Conservation (phyloP, 2,113 vertebrate species). For the Tympanuchus pallidicinctus region DNA sequence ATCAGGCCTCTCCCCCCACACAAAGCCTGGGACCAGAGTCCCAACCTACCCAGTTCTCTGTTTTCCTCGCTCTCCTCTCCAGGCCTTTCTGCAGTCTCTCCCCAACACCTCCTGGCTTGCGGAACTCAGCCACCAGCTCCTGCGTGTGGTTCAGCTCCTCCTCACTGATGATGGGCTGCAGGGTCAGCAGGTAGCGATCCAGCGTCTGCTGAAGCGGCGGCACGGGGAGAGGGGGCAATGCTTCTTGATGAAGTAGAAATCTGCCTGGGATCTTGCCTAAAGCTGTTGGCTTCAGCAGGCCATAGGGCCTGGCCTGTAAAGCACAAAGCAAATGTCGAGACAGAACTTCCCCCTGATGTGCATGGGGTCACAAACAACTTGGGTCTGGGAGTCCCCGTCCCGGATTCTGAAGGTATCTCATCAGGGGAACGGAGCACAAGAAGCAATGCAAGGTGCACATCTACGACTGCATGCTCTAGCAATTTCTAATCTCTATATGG, state of each 20-base stretch:
- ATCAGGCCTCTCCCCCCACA: neutral
- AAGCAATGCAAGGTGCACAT: accelerated
- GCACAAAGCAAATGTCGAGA: conserved; percentile 34
- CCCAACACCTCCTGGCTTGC: conserved; percentile 85
- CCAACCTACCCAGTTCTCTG: conserved; percentile 91
- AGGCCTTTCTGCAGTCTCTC: conserved; percentile 90
- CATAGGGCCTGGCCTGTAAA: conserved; percentile 81
- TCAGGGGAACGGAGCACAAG: neutral
- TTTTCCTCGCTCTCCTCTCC: conserved; percentile 84
- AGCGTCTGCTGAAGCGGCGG: conserved; percentile 91
- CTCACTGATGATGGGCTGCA: conserved; percentile 89
- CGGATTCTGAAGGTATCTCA: neutral
- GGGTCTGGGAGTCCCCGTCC: neutral
- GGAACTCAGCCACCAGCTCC: conserved; percentile 85
- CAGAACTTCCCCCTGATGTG: neutral
- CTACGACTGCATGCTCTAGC: neutral
- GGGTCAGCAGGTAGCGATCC: conserved; percentile 85
- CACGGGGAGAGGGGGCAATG: conserved; percentile 86
- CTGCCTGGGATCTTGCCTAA: conserved; percentile 80
- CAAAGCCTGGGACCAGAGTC: neutral
- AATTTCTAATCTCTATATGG: neutral
- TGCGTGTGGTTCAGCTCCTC: conserved; percentile 87
- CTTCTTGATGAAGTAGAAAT: conserved; percentile 89
- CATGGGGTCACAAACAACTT: neutral
- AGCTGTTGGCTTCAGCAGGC: conserved; percentile 86